Conservation (phyloP, 2,888 invertebrate genomes). For the Drosophila demipolita region DNA sequence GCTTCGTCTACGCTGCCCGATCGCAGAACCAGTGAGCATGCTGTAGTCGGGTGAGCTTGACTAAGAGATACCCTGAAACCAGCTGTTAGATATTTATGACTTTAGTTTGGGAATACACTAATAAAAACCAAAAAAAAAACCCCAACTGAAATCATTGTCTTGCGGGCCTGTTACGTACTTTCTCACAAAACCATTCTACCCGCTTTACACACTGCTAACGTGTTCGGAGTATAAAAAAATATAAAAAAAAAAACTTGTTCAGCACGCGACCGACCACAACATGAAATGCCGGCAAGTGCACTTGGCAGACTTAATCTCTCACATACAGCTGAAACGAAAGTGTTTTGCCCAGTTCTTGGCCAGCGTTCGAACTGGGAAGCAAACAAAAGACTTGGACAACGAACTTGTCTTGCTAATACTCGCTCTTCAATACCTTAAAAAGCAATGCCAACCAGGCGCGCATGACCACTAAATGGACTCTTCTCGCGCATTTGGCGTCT, state of each 20-base stretch:
- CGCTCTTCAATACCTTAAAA: conserved; percentile 74
- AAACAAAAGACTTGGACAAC: conserved; percentile 75
- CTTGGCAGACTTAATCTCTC: conserved; percentile 13
- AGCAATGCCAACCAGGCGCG: conserved; percentile 73
- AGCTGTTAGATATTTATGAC: neutral
- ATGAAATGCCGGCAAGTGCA: conserved; percentile 43
- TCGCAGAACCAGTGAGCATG: conserved; percentile 8
- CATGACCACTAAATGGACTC: conserved; percentile 46
- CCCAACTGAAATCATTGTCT: neutral
- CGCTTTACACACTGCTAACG: neutral
- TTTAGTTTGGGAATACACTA: neutral
- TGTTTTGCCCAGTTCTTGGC: conserved; percentile 66
- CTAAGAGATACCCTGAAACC: neutral
- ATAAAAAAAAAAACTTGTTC: conserved; percentile 41
- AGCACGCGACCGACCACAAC: conserved; percentile 72
- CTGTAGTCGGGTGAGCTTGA: neutral
- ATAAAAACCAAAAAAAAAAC: neutral
- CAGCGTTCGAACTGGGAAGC: conserved; percentile 11
- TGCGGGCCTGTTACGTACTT: neutral
- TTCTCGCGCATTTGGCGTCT: conserved; percentile 40
- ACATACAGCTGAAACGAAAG: conserved; percentile 63
- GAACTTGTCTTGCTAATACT: conserved; percentile 62
- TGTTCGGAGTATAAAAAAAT: conserved; percentile 8
- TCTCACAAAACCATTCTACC: neutral
- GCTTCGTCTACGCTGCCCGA: conserved; percentile 24